phyloP scores from a whole-genome alignment of 2,888 invertebrate species.

The Trimorus sp. region DNA sequence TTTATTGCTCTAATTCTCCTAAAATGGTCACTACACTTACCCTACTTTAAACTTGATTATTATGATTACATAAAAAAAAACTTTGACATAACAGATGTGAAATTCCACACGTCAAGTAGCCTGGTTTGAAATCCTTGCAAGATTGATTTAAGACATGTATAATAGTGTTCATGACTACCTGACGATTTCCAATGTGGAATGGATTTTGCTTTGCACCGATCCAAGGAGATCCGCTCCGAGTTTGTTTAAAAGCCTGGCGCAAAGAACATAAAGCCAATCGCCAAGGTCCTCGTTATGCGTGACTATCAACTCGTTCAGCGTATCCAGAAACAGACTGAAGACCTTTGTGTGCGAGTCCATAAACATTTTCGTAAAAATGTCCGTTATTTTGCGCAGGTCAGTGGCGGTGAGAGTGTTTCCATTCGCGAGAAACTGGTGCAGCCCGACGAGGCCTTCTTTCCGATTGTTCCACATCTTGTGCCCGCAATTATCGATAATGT shows the following conservation, averaged over 20 bases:
- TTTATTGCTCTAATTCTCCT: too few species aligned
- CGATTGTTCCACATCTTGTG: constrained; percentile 97
- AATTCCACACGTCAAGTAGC: too few species aligned
- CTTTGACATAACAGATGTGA: too few species aligned
- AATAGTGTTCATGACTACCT: constrained; percentile 81
- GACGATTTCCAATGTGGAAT: constrained; percentile 91
- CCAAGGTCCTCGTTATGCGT: constrained; percentile 93
- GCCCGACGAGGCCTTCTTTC: constrained; percentile 94
- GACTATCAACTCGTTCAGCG: constrained; percentile 93
- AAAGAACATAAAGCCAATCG: constrained; percentile 96
- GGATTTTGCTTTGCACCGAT: constrained; percentile 95
- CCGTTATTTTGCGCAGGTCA: constrained; percentile 93
- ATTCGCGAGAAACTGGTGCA: constrained; percentile 89
- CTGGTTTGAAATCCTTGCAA: too few species aligned
- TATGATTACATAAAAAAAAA: too few species aligned
- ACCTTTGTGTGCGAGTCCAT: constrained; percentile 98
- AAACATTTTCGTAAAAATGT: constrained; percentile 97
- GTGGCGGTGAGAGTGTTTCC: constrained; percentile 86
- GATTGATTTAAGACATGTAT: too few species aligned
- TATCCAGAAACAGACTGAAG: constrained; percentile 95
- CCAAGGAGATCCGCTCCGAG: constrained; percentile 95
- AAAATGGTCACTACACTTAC: too few species aligned
- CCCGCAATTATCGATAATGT: constrained; percentile 93
- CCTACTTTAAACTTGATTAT: too few species aligned
- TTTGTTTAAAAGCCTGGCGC: constrained; percentile 94